These are phyloP conservation scores for Hipposideros armiger DNA, from an alignment of 2,113 vertebrate species.

Conservation along the genomic window DNA sequence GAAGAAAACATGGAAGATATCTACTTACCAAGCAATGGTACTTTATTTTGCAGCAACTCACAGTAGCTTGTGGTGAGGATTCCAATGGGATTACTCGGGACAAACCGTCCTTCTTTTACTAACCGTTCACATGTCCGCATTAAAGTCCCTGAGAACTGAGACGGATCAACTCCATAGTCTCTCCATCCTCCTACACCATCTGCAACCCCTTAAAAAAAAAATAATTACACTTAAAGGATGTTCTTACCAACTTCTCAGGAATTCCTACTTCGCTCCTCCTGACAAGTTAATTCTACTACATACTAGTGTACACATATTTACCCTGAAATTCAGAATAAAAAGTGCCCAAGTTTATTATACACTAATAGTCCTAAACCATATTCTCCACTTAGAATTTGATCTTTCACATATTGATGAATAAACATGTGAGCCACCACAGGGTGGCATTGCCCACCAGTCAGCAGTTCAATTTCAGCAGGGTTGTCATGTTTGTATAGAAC, in stretches of 20 bases:
- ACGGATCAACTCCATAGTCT: slow-evolving; percentile 99
- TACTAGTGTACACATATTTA: background rate
- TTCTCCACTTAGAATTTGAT: slow-evolving; percentile 30
- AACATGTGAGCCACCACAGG: slow-evolving; percentile 32
- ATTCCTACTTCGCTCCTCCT: background rate
- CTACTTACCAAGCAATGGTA: slow-evolving; percentile 96
- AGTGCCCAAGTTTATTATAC: background rate
- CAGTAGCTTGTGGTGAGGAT: slow-evolving; percentile 97
- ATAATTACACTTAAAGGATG: background rate
- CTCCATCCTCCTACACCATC: slow-evolving; percentile 99
- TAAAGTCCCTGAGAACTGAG: slow-evolving; percentile 98
- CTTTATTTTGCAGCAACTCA: slow-evolving; percentile 99
- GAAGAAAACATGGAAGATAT: fast-evolving
- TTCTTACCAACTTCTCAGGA: background rate
- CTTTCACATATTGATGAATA: slow-evolving; percentile 5
- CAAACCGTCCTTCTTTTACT: slow-evolving; percentile 97
- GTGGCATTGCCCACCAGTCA: slow-evolving; percentile 41
- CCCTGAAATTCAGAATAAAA: background rate
- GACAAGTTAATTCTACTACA: slow-evolving; percentile 29
- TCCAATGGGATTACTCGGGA: slow-evolving; percentile 95
- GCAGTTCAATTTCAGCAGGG: slow-evolving; percentile 39
- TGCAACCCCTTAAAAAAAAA: slow-evolving; percentile 92
- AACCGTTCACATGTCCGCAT: slow-evolving; percentile 98
- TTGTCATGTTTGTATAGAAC: background rate
- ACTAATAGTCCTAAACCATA: background rate